A percentile compares a stretch with the other conserved stretches of the same genome.
phyloP scores from a whole-genome alignment of 1,140 invertebrate genomes.

The Drosophila kikkawai region DNA sequence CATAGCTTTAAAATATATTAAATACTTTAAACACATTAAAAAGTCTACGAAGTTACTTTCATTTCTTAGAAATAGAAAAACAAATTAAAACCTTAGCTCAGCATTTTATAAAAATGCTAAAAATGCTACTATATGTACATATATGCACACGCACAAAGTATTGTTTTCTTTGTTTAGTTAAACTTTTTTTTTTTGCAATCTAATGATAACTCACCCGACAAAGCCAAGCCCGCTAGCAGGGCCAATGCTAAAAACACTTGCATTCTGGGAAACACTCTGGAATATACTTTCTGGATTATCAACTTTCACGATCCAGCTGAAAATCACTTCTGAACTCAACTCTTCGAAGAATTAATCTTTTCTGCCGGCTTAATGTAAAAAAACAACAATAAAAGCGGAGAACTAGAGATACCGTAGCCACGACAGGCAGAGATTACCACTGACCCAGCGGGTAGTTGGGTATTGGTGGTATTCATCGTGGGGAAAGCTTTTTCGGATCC shows the following conservation, averaged over 20 bases:
- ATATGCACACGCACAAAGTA: not conserved
- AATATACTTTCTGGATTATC: constrained; percentile 1
- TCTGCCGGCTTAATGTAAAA: constrained; percentile 34
- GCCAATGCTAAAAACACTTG: constrained; percentile 50
- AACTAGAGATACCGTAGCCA: not conserved
- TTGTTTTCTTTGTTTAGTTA: constrained; percentile 33
- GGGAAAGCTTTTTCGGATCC: not conserved
- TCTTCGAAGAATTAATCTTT: constrained; percentile 24
- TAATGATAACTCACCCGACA: constrained; percentile 58
- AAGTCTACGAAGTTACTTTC: not conserved
- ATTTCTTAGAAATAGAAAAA: not conserved
- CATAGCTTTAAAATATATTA: not conserved
- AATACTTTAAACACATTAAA: not conserved
- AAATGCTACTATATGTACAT: no score
- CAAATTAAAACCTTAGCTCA: not conserved
- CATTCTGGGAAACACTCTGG: constrained; percentile 38
- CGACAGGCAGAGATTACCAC: not conserved
- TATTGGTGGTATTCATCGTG: constrained; percentile 20
- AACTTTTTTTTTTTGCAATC: constrained; percentile 1
- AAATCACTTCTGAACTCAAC: constrained; percentile 1
- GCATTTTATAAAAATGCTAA: not conserved
- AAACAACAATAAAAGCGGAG: constrained; percentile 5
- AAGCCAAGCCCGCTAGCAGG: constrained; percentile 52
- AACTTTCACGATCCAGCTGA: constrained; percentile 12
- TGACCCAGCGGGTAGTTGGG: not conserved